Evolutionary conservation across 2,888 invertebrate species (phyloP).

Genomic region (Hypomecis atomaria): DNA sequence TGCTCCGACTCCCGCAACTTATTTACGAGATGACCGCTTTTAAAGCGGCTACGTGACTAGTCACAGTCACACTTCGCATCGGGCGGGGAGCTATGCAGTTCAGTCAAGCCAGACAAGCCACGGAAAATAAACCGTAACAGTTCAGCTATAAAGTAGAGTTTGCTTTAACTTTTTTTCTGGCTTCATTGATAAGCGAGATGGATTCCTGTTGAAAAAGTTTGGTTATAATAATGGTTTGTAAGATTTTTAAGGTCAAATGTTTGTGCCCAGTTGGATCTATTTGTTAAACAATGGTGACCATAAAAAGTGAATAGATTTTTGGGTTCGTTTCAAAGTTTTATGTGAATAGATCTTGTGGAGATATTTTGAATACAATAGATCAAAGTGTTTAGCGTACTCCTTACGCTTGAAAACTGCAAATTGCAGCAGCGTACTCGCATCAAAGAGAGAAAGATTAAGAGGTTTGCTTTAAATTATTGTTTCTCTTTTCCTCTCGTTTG

Average conservation of each 20-base stretch:
- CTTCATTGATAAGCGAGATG: constrained; percentile 4
- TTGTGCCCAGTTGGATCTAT: background rate
- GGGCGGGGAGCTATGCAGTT: constrained; percentile 9
- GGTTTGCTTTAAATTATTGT: no score
- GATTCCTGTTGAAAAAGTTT: constrained; percentile 6
- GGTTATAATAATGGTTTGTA: constrained; percentile 5
- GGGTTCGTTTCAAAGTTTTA: no score
- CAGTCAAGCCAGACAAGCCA: background rate
- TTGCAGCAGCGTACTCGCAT: no score
- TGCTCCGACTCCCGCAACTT: constrained; percentile 13
- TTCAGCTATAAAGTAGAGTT: background rate
- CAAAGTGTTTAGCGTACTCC: no score
- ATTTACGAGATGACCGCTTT: constrained; percentile 16
- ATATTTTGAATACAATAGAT: no score
- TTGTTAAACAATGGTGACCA: no score
- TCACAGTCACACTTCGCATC: constrained; percentile 1
- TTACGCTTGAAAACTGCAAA: no score
- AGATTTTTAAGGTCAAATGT: background rate
- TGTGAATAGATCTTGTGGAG: no score
- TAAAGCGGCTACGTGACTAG: constrained; percentile 18
- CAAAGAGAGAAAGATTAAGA: no score
- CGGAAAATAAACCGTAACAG: background rate
- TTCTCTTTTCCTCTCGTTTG: no score
- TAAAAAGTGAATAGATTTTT: no score
- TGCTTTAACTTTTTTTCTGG: background rate